Percentiles rank a stretch among this genome's conserved stretches.
Evolutionary conservation across 2,888 invertebrate species (phyloP).

Genomic region (Onchidella celtica): DNA sequence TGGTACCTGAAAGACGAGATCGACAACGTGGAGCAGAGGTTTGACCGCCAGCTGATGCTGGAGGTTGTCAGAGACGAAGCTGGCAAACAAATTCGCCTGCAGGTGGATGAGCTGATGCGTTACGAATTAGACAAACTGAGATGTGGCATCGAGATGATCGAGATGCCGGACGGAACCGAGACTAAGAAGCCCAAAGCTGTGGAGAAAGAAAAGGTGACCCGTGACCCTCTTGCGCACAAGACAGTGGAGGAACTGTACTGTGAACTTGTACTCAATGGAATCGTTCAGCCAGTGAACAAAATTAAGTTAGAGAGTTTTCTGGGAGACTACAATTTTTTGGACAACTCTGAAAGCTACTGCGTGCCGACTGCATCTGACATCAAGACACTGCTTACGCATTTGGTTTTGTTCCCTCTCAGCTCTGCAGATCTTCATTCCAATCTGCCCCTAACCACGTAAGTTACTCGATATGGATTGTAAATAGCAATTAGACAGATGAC

Average conservation of each 20-base stretch:
- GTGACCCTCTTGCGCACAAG: constrained; percentile 11
- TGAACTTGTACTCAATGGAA: constrained; percentile 20
- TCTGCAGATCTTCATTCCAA: constrained; percentile 7
- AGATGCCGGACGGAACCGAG: neutral
- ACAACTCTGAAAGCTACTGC: neutral
- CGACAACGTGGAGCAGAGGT: constrained; percentile 28
- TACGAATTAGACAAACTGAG: constrained; percentile 37
- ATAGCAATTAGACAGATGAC: too few relatives aligned
- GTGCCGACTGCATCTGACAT: constrained; percentile 21
- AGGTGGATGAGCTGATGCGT: constrained; percentile 36
- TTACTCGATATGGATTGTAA: too few relatives aligned
- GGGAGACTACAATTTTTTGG: constrained; percentile 11
- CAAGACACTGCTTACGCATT: constrained; percentile 4
- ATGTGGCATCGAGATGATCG: constrained; percentile 13
- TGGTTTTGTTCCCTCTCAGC: constrained; percentile 9
- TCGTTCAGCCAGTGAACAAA: constrained; percentile 25
- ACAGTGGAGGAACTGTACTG: constrained; percentile 37
- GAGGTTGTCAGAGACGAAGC: constrained; percentile 27
- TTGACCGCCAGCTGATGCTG: constrained; percentile 30
- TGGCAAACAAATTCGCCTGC: constrained; percentile 27
- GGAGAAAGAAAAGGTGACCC: constrained; percentile 19
- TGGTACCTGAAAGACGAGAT: constrained; percentile 37
- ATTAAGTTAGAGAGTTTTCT: constrained; percentile 10
- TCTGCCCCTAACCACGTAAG: constrained; percentile 21
- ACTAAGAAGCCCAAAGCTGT: neutral